Base-by-base conservation (phyloP, 1,140 invertebrate species). In the Hetaerina americana region DNA sequence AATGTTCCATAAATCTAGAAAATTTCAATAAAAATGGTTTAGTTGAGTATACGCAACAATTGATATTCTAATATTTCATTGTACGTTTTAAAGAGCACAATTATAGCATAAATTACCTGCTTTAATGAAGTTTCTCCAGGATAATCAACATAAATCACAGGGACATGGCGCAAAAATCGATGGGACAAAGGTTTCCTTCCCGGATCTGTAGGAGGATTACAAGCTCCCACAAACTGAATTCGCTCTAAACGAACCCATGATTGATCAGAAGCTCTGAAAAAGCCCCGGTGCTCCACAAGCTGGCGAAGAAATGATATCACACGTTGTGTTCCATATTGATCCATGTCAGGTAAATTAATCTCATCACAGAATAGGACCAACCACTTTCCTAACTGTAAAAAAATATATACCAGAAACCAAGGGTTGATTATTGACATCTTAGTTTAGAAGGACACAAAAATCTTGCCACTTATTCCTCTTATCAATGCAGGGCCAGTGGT, bases 291-390 rank as follows among this genome's bases (percentile, higher is more conserved):
- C 82, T 99, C 97, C 0, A 99, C 93, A 72, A 99, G 85, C 81
- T 99, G 98, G 29, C 98, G 84, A 72, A 99, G 82, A 85, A 99
- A 99, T 10, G 96, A 98, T 74, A 99, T 99, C 0, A 99, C 97
- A 72, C 97, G 84, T 82, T 99, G 97, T 0, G 98, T 99, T 66
- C 94, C 96, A 78, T 98, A 99, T 77, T 95, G 92, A 80, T 99
- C 98, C 93, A 98, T 97, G 78, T 98, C 96, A 0, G 98, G 98
- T 77, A 99, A 88, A 85, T 99, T 99, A 78, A 99, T 99, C 86
- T 99, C 98, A 83, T 99, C 98, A 81, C 98, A 99, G 87, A 99
- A 99, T n/a, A 99, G 84, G 10, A 99, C 93, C 18, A 99, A 83
- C 98, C 98, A 99, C 83, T 98, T 98, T 68, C 96, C 96, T 66